Conservation (phyloP, 1,140 invertebrate genomes). For the Drosophila lowei region DNA sequence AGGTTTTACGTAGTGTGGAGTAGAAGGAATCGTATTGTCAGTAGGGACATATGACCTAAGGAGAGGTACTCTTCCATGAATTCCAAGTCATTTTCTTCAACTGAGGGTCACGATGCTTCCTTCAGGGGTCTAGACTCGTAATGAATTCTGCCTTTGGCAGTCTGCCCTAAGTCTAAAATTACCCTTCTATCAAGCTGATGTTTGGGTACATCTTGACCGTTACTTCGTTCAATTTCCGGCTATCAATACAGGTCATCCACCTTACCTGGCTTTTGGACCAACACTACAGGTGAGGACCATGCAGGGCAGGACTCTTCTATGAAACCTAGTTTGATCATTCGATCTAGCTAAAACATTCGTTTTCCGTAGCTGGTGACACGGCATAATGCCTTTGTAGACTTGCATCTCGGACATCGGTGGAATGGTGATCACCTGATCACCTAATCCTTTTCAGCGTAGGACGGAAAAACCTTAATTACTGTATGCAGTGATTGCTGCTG, state of each 20-base stretch:
- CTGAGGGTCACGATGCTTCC: no score
- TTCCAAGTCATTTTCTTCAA: no score
- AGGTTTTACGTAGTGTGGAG: no score
- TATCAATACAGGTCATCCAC: conserved; percentile 68
- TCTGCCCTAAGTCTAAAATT: background rate
- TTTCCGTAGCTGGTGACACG: no score
- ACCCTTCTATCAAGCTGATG: background rate
- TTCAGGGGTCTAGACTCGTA: conserved; percentile 83
- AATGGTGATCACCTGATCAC: conserved; percentile 8
- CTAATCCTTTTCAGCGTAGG: background rate
- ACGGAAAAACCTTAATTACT: no score
- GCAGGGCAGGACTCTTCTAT: conserved; percentile 26
- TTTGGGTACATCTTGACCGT: conserved; percentile 21
- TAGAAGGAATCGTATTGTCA: no score
- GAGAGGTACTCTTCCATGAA: no score
- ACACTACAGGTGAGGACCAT: conserved; percentile 26
- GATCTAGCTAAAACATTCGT: conserved; percentile 52
- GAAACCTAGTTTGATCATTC: conserved; percentile 52
- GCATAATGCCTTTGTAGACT: conserved; percentile 44
- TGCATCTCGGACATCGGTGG: conserved; percentile 58
- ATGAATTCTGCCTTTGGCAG: conserved; percentile 84
- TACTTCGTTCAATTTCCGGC: conserved; percentile 57
- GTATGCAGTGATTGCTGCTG: no score
- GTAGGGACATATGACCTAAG: no score
- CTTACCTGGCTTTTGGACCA: conserved; percentile 63